Evolutionary conservation across 1,140 invertebrate species (phyloP).

Genomic region (Drosophila yakuba): DNA sequence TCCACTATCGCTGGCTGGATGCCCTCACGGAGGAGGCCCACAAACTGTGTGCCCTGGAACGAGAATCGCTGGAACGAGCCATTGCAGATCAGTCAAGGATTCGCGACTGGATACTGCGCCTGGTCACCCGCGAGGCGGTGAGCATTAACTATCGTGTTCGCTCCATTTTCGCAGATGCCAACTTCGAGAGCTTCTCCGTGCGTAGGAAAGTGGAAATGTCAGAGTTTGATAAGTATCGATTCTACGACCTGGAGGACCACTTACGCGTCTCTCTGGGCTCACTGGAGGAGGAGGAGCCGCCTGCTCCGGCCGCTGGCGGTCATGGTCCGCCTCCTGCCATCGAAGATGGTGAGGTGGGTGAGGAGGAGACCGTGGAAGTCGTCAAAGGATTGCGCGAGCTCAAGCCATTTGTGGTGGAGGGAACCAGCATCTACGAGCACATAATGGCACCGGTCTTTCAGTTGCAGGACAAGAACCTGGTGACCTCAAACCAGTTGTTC

Average conservation of each 20-base stretch:
- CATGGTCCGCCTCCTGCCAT: conserved; percentile 10
- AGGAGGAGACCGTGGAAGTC: conserved; percentile 5
- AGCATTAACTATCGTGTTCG: conserved; percentile 84
- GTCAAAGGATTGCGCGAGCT: conserved; percentile 1
- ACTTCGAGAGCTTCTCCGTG: conserved; percentile 85
- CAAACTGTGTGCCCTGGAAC: conserved; percentile 81
- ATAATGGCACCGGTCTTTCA: conserved; percentile 77
- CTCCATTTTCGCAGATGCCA: conserved; percentile 77
- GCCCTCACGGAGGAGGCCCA: conserved; percentile 70
- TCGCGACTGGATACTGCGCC: conserved; percentile 82
- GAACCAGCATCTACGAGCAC: conserved; percentile 84
- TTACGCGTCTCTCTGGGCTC: conserved; percentile 55
- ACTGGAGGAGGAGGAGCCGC: conserved; percentile 37
- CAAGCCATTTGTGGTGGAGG: conserved; percentile 64
- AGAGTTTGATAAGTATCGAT: conserved; percentile 68
- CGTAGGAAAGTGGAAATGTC: conserved; percentile 31
- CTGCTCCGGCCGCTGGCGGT: not conserved
- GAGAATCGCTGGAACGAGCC: conserved; percentile 72
- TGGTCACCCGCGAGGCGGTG: conserved; percentile 82
- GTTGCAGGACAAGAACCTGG: conserved; percentile 84
- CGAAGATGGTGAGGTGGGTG: conserved; percentile 3
- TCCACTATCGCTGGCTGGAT: conserved; percentile 72
- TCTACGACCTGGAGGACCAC: conserved; percentile 69
- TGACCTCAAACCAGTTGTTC: conserved; percentile 84
- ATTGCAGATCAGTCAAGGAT: conserved; percentile 81